phyloP scores from a whole-genome alignment of 1,140 invertebrate genomes.

The Drosophila ananassae region DNA sequence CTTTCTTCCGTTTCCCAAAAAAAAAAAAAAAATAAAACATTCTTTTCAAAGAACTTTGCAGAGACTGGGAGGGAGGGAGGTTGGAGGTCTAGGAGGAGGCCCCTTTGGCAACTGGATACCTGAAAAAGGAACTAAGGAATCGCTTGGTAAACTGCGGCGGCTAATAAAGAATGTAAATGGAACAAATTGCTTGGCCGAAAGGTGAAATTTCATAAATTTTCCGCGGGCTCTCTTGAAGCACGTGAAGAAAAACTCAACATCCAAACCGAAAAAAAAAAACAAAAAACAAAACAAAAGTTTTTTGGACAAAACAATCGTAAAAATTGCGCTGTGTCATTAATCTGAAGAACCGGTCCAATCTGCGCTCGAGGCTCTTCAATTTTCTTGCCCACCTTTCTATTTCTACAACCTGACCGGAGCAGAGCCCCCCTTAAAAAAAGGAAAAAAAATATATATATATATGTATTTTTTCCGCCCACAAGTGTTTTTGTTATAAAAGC shows the following conservation, averaged over 20 bases:
- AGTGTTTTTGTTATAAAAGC: constrained; percentile 29
- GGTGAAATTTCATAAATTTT: constrained; percentile 78
- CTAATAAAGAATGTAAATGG: constrained; percentile 81
- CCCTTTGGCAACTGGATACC: not conserved
- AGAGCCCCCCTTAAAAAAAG: not conserved
- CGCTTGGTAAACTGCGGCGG: constrained; percentile 48
- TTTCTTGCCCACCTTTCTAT: constrained; percentile 4
- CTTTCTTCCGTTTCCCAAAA: constrained; percentile 18
- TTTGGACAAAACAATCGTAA: constrained; percentile 41
- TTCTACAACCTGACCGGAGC: too few species aligned
- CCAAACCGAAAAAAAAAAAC: too few species aligned
- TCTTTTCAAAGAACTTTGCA: constrained; percentile 23
- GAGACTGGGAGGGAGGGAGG: too few species aligned
- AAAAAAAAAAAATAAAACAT: not conserved
- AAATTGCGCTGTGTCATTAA: constrained; percentile 48
- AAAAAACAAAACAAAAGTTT: constrained; percentile 14
- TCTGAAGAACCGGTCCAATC: constrained; percentile 34
- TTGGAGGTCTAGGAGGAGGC: too few species aligned
- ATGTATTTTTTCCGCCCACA: constrained; percentile 9
- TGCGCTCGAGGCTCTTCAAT: not conserved
- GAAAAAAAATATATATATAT: not conserved
- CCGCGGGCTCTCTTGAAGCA: constrained; percentile 14
- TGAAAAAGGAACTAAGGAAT: not conserved
- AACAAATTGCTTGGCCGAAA: constrained; percentile 79
- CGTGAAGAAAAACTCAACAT: constrained; percentile 35